A percentile compares a stretch with the other conserved stretches of the same genome.
Evolutionary conservation across 1,140 invertebrate genomes (phyloP).

Genomic region (Chrysoperla carnea): DNA sequence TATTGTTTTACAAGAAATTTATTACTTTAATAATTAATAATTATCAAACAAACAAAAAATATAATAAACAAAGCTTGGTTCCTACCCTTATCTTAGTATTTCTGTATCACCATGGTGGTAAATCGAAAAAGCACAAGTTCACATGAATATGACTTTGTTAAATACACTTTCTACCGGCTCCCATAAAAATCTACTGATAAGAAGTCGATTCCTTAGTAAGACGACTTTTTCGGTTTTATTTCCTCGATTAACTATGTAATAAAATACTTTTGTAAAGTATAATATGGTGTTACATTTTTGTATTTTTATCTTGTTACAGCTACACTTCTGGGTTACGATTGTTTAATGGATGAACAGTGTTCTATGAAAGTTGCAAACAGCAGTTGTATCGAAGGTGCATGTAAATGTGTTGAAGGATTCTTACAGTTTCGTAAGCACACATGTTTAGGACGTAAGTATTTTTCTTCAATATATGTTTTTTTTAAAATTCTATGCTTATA

Average conservation of each 20-base stretch:
- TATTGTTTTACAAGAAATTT: slow-evolving; percentile 7
- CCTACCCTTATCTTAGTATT: background rate
- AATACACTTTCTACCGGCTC: too few species aligned
- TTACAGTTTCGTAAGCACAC: slow-evolving; percentile 73
- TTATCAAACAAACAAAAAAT: background rate
- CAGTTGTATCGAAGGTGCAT: slow-evolving; percentile 48
- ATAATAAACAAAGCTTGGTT: background rate
- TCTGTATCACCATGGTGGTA: too few species aligned
- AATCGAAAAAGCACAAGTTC: too few species aligned
- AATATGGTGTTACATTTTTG: too few species aligned
- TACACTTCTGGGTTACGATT: slow-evolving; percentile 55
- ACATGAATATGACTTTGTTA: too few species aligned
- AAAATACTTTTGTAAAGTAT: background rate
- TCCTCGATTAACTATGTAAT: too few species aligned
- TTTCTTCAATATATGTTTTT: too few species aligned
- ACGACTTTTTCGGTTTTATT: too few species aligned
- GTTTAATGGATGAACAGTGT: slow-evolving; percentile 53
- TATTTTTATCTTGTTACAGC: slow-evolving; percentile 32
- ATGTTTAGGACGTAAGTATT: slow-evolving; percentile 67
- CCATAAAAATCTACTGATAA: too few species aligned
- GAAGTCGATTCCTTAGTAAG: too few species aligned
- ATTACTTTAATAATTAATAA: slow-evolving; percentile 6
- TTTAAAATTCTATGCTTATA: too few species aligned
- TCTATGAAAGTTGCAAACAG: slow-evolving; percentile 63
- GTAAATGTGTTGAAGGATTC: slow-evolving; percentile 62